phyloP scores from a whole-genome alignment of 2,888 invertebrate genomes.

The Trachelus tabidus region DNA sequence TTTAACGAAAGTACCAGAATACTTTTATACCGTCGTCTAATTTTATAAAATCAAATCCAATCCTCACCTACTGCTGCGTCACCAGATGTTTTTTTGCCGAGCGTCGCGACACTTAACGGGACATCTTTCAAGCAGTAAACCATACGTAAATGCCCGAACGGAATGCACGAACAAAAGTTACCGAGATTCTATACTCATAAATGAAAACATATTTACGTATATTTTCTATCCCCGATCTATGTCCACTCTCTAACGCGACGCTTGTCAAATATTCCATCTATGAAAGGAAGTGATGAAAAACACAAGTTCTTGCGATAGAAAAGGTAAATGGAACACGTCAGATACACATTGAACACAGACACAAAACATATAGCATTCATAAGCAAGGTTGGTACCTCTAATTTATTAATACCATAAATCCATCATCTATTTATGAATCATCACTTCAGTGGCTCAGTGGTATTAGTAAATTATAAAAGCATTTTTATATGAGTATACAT shows the following conservation, averaged over 20 bases:
- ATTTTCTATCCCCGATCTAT: conserved; percentile 7
- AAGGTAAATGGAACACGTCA: not conserved
- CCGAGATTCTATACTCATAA: not conserved
- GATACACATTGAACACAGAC: not conserved
- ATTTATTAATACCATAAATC: not conserved
- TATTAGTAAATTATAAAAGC: not conserved
- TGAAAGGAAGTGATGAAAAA: conserved; percentile 11
- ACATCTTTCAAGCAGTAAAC: not conserved
- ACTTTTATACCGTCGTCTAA: not conserved
- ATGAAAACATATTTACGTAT: conserved; percentile 10
- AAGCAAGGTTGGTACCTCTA: not conserved
- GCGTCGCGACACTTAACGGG: not conserved
- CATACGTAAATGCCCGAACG: not conserved
- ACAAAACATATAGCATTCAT: not conserved
- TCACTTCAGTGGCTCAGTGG: not conserved
- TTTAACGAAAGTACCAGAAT: not conserved
- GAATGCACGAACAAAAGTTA: not conserved
- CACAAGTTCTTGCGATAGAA: not conserved
- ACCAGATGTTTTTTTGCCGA: not conserved
- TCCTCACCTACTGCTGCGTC: not conserved
- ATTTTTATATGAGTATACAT: not conserved
- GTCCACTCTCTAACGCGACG: conserved; percentile 16
- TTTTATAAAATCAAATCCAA: not conserved
- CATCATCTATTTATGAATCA: not conserved
- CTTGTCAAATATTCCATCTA: conserved; percentile 29